These are phyloP conservation scores for Automeris io DNA, from an alignment of 2,888 invertebrate genomes.

Conservation along the genomic window DNA sequence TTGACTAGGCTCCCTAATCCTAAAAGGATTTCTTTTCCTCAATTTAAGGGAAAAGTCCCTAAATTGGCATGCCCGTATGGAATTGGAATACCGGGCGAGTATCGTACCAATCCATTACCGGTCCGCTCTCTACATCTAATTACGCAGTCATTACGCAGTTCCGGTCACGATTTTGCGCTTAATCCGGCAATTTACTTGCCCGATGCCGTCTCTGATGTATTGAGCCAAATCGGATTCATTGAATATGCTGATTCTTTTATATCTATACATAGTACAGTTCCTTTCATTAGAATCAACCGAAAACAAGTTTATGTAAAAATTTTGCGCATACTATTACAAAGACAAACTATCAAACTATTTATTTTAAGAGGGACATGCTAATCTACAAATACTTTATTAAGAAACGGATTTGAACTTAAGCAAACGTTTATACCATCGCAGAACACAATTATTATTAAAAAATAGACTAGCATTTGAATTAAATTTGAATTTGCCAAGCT, in stretches of 20 bases:
- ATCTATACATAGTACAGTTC: not conserved
- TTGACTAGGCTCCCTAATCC: too few species aligned
- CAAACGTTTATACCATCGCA: too few species aligned
- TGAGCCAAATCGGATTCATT: slow-evolving; percentile 5
- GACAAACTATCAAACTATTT: not conserved
- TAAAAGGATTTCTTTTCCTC: too few species aligned
- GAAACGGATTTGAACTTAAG: not conserved
- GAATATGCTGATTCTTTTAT: not conserved
- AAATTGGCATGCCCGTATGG: too few species aligned
- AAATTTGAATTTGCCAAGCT: too few species aligned
- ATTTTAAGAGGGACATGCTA: not conserved
- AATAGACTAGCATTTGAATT: too few species aligned
- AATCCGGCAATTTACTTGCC: slow-evolving; percentile 33
- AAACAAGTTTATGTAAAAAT: too few species aligned
- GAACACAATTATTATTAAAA: not conserved
- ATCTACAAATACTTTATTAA: not conserved
- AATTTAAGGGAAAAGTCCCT: too few species aligned
- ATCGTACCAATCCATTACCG: slow-evolving; percentile 17
- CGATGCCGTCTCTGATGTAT: not conserved
- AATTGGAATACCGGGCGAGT: not conserved
- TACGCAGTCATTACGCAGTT: slow-evolving; percentile 33
- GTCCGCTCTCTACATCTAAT: slow-evolving; percentile 22
- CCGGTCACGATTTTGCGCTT: slow-evolving; percentile 27
- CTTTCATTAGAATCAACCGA: too few species aligned
- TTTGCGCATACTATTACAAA: too few species aligned